phyloP scores from a whole-genome alignment of 2,888 invertebrate genomes.

The Mantis religiosa region DNA sequence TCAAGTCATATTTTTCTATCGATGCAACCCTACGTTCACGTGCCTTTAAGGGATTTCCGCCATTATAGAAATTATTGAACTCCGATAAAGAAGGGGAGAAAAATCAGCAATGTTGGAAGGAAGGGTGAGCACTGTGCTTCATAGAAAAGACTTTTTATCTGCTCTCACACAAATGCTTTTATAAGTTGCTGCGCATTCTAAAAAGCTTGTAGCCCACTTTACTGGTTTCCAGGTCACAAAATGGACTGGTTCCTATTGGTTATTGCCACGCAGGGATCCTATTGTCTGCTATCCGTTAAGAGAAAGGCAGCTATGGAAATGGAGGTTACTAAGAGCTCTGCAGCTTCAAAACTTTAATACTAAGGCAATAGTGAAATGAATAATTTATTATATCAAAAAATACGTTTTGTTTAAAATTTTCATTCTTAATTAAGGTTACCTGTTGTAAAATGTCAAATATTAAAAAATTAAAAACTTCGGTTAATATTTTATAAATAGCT shows the following conservation, averaged over 20 bases:
- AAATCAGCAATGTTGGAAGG: neutral
- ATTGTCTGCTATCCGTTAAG: neutral
- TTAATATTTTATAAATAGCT: too few relatives aligned
- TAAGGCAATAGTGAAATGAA: too few relatives aligned
- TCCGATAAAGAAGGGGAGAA: neutral
- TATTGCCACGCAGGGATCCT: neutral
- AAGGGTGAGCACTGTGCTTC: neutral
- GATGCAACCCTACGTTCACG: neutral
- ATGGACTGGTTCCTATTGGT: neutral
- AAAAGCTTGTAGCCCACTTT: neutral
- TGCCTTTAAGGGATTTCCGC: constrained; percentile 1
- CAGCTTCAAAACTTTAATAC: too few relatives aligned
- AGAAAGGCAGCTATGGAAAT: too few relatives aligned
- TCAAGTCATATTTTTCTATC: neutral
- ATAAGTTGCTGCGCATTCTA: neutral
- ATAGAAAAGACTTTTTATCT: neutral
- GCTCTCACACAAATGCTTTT: neutral
- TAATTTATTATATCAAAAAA: too few relatives aligned
- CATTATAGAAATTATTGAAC: constrained; percentile 3
- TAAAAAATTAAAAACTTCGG: too few relatives aligned
- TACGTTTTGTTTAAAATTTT: too few relatives aligned
- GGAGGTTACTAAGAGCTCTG: too few relatives aligned
- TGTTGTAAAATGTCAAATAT: too few relatives aligned
- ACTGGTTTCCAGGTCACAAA: neutral
- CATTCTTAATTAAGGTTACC: too few relatives aligned